phyloP scores from a whole-genome alignment of 30 jellyfish, hydroid and myxozoan species.

The Aurelia coerulea region DNA sequence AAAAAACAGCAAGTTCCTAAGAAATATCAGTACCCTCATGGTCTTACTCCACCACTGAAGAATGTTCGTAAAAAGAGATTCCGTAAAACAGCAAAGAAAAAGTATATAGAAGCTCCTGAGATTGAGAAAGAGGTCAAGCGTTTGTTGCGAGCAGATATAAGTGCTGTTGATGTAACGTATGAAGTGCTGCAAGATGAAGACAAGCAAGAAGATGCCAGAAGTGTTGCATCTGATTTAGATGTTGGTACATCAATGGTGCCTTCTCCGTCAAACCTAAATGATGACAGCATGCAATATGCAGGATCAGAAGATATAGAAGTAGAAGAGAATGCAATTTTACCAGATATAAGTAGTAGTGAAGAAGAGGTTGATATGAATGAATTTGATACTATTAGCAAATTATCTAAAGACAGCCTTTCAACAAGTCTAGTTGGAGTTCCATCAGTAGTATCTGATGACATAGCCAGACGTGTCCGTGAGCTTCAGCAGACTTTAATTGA shows the following conservation, averaged over 20 bases:
- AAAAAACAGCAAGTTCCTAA: slow-evolving; percentile 77
- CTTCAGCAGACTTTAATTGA: slow-evolving; percentile 66
- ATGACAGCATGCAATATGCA: slow-evolving; percentile 66
- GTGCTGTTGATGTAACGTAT: slow-evolving; percentile 95
- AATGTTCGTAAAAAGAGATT: slow-evolving; percentile 92
- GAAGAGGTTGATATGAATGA: slow-evolving; percentile 82
- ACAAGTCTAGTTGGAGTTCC: slow-evolving; percentile 18
- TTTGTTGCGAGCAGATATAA: slow-evolving; percentile 92
- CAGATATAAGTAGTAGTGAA: slow-evolving; percentile 98
- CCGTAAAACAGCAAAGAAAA: slow-evolving; percentile 97
- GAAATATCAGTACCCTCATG: slow-evolving; percentile 95
- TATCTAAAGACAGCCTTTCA: slow-evolving; percentile 44
- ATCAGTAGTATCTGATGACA: slow-evolving; percentile 14
- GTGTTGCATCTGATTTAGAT: slow-evolving; percentile 87
- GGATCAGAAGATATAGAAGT: slow-evolving; percentile 73
- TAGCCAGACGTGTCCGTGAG: slow-evolving; percentile 30
- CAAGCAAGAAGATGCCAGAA: slow-evolving; percentile 82
- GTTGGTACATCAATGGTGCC: slow-evolving; percentile 68
- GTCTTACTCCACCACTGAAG: slow-evolving; percentile 96
- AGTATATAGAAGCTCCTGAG: slow-evolving; percentile 97
- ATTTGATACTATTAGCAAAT: slow-evolving; percentile 7
- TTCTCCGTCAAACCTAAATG: slow-evolving; percentile 65
- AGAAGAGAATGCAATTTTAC: slow-evolving; percentile 78
- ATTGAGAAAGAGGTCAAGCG: slow-evolving; percentile 96
- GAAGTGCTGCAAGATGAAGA: slow-evolving; percentile 87